These are phyloP conservation scores for Congeria kusceri DNA, from an alignment of 2,888 invertebrate species.

Conservation along the genomic window DNA sequence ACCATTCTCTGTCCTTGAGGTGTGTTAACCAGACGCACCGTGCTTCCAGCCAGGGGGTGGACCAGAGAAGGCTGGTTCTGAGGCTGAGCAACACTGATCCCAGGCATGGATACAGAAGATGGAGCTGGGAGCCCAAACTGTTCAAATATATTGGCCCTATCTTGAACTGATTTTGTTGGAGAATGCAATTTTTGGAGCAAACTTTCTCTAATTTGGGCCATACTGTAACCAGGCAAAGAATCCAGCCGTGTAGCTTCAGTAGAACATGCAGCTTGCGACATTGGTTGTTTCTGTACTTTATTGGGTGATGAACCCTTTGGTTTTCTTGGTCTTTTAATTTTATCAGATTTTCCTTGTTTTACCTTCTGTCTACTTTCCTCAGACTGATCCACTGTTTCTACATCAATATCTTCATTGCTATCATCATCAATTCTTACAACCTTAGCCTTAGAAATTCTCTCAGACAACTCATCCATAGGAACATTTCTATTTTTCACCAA, in stretches of 20 bases:
- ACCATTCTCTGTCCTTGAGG: constrained; percentile 58
- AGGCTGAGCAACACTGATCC: constrained; percentile 41
- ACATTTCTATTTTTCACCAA: constrained; percentile 39
- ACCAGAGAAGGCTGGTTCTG: constrained; percentile 26
- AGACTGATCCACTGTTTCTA: constrained; percentile 45
- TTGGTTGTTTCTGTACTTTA: constrained; percentile 27
- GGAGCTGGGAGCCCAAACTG: constrained; percentile 51
- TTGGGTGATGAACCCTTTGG: constrained; percentile 10
- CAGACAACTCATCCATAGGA: constrained; percentile 24
- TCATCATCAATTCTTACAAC: constrained; percentile 40
- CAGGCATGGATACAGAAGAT: not conserved
- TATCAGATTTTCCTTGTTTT: constrained; percentile 21
- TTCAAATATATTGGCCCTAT: constrained; percentile 64
- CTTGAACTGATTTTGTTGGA: constrained; percentile 29
- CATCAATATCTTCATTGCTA: constrained; percentile 57
- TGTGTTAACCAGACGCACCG: constrained; percentile 55
- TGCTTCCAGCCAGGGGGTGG: constrained; percentile 40
- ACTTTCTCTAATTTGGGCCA: constrained; percentile 32
- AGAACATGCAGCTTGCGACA: constrained; percentile 20
- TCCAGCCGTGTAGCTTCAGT: constrained; percentile 54
- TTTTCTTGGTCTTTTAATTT: constrained; percentile 48
- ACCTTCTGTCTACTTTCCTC: constrained; percentile 41
- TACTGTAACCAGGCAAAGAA: constrained; percentile 57
- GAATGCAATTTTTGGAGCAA: constrained; percentile 53
- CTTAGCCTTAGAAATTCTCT: constrained; percentile 34